These are phyloP conservation scores for Papilio helenus DNA, from an alignment of 1,140 invertebrate species.

Conservation along the genomic window DNA sequence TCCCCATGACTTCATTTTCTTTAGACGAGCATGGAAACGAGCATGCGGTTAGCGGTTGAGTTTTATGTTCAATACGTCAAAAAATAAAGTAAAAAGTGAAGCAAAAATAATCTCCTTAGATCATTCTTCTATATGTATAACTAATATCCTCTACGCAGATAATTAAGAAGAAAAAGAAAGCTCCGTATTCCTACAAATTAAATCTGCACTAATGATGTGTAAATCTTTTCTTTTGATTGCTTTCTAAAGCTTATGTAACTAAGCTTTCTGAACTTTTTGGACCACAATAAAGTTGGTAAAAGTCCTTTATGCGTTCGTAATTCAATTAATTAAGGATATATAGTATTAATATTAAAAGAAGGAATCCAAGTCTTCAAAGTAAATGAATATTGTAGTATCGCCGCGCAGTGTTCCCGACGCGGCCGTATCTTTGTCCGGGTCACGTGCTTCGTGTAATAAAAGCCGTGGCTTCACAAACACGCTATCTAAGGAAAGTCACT, in stretches of 20 bases:
- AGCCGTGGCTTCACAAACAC: conserved; percentile 54
- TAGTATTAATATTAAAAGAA: conserved; percentile 2
- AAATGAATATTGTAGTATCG: conserved; percentile 20
- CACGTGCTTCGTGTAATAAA: conserved; percentile 75
- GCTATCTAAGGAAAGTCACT: conserved; percentile 68
- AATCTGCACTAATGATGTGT: too few species aligned
- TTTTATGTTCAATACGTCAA: neutral
- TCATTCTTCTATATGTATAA: neutral
- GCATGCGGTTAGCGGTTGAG: neutral
- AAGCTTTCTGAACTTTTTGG: too few species aligned
- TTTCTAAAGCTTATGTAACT: too few species aligned
- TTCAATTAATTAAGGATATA: too few species aligned
- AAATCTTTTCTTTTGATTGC: too few species aligned
- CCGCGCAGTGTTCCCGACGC: neutral
- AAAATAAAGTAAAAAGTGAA: neutral
- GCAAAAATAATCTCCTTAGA: neutral
- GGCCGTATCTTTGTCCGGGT: conserved; percentile 57
- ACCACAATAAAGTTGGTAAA: too few species aligned
- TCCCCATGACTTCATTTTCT: neutral
- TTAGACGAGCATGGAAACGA: neutral
- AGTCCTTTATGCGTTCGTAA: too few species aligned
- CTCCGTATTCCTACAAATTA: too few species aligned
- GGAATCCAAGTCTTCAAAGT: neutral
- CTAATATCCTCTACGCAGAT: too few species aligned
- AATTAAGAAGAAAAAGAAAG: too few species aligned